Evolutionary conservation across 2,888 invertebrate species (phyloP), one percentile per base, ranked within the genome.

Genomic region (Protula sp.): DNA sequence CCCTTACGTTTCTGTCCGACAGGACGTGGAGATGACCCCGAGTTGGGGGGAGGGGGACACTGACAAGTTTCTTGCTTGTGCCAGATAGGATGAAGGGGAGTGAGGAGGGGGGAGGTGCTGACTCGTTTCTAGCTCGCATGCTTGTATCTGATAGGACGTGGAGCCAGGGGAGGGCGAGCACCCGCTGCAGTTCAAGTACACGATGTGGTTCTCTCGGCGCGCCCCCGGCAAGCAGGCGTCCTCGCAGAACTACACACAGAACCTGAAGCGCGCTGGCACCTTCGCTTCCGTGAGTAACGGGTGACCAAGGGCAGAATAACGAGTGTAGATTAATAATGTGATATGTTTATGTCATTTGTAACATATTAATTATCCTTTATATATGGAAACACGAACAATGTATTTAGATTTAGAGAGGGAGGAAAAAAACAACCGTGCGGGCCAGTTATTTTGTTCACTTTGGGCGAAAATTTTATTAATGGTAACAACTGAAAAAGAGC

Each of bases 101-200:
- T n/a, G n/a, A 27, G 47, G 28, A 48, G 47, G 24, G 50, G 9
- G 9, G 9, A n/a, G 22, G 5, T 22, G 5, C 24, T 5, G 9
- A 19, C 19, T 45, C 19, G 19, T 45, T 9, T 74, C 75, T 56
- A n/a, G n/a, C n/a, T n/a, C n/a, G n/a, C n/a, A n/a, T n/a, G n/a
- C n/a, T n/a, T n/a, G n/a, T n/a, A n/a, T n/a, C n/a, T n/a, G n/a
- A 38, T 81, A 87, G 84, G 74, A 79, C 82, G 81, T 61, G 29
- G 75, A 71, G 66, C 74, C 75, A 14, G 77, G 75, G 62, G 75
- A 76, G 3, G 78, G 76, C 61, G 93, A 95, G 83, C 94, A 97
- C 82, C 89, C 89, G 81, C 84, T 97, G 74, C 94, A 97, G 82
- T 92, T 91, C 83, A 88, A 89, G 68, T 97, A 95, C 82, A 92